These are phyloP conservation scores for Gandaritis pyraliata DNA, from an alignment of 2,888 invertebrate species.

Conservation along the genomic window DNA sequence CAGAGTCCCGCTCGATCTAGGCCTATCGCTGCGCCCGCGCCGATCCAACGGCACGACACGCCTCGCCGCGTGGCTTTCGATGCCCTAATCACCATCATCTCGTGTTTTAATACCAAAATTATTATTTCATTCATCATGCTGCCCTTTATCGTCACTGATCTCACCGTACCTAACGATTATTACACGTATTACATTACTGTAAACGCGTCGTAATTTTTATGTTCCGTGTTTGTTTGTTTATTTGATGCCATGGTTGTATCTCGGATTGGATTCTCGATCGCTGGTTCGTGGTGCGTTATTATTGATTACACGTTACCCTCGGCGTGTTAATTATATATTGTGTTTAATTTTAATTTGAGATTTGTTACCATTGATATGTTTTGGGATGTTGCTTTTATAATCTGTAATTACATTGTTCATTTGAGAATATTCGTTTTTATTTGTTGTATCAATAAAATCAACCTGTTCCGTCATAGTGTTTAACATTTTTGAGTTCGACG, in stretches of 20 bases:
- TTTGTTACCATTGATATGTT: slow-evolving; percentile 53
- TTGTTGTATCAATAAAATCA: slow-evolving; percentile 32
- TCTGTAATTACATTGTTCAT: slow-evolving; percentile 49
- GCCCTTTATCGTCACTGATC: slow-evolving; percentile 75
- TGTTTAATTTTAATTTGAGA: slow-evolving; percentile 70
- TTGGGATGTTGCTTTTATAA: slow-evolving; percentile 45
- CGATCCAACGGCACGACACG: slow-evolving; percentile 65
- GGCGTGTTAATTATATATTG: slow-evolving; percentile 75
- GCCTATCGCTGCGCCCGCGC: slow-evolving; percentile 72
- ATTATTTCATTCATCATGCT: slow-evolving; percentile 79
- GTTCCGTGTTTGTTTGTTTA: slow-evolving; percentile 73
- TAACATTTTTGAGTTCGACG: not conserved
- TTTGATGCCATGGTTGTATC: slow-evolving; percentile 68
- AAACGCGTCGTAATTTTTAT: slow-evolving; percentile 72
- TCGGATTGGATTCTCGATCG: slow-evolving; percentile 64
- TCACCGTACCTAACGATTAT: slow-evolving; percentile 77
- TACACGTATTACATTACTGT: slow-evolving; percentile 77
- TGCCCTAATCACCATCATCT: slow-evolving; percentile 71
- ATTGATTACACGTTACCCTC: slow-evolving; percentile 74
- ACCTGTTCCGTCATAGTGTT: slow-evolving; percentile 2
- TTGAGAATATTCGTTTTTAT: slow-evolving; percentile 36
- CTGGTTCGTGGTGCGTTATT: slow-evolving; percentile 67
- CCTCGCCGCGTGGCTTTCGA: slow-evolving; percentile 58
- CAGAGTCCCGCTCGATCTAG: slow-evolving; percentile 71
- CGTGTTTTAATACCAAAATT: slow-evolving; percentile 74